Evolutionary conservation across 2,113 vertebrate species (phyloP).

Genomic region (Narcine bancroftii): DNA sequence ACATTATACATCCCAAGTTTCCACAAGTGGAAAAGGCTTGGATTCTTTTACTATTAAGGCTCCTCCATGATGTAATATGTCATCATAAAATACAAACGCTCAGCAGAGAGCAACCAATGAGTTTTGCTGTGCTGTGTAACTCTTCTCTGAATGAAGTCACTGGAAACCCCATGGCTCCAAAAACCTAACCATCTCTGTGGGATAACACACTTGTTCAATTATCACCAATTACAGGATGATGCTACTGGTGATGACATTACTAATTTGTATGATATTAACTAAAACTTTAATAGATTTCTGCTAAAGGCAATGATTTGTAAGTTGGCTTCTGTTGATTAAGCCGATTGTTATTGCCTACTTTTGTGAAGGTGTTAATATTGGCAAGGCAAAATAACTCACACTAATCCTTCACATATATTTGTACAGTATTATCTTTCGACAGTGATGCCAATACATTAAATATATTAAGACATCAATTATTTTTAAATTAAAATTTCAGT

Average conservation of each 20-base stretch:
- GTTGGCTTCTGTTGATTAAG: background rate
- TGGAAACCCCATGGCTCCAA: background rate
- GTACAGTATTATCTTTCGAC: background rate
- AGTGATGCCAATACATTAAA: background rate
- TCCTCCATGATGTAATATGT: background rate
- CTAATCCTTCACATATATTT: background rate
- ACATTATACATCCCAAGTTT: background rate
- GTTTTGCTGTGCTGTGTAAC: background rate
- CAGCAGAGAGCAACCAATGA: background rate
- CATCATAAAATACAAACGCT: background rate
- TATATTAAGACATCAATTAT: background rate
- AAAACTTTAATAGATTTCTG: background rate
- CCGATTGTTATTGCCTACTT: background rate
- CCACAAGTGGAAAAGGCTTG: background rate
- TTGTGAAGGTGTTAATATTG: conserved; percentile 1
- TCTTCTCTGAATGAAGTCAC: background rate
- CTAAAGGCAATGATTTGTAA: background rate
- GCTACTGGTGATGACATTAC: background rate
- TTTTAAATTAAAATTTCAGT: background rate
- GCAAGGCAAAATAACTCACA: background rate
- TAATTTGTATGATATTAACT: conserved; percentile 11
- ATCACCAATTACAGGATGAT: background rate
- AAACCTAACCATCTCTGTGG: background rate
- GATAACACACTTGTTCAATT: background rate
- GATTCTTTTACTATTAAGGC: background rate